These are phyloP conservation scores for Rhysida immarginata DNA, from an alignment of 1,140 invertebrate species.

Conservation along the genomic window DNA sequence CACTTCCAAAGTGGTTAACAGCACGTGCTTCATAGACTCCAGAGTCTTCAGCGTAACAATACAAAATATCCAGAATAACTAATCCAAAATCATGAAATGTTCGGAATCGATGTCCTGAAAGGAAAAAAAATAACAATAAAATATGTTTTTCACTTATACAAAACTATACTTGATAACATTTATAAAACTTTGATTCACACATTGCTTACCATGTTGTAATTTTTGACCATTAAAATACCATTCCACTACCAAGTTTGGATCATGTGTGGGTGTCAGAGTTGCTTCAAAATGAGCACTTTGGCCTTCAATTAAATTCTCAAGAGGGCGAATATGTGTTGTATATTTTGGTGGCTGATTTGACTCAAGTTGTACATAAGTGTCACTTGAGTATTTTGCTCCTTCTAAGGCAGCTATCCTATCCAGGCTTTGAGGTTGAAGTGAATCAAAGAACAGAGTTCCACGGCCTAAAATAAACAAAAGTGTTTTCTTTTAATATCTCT, in stretches of 20 bases:
- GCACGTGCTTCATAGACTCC: constrained; percentile 84
- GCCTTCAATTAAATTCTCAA: constrained; percentile 70
- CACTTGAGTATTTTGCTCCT: constrained; percentile 33
- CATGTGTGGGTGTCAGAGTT: constrained; percentile 69
- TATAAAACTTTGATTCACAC: not conserved
- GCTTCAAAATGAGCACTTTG: constrained; percentile 88
- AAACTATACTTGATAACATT: not conserved
- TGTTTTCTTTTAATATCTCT: too few species aligned
- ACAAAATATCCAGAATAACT: constrained; percentile 88
- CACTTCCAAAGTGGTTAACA: constrained; percentile 77
- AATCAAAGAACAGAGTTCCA: constrained; percentile 79
- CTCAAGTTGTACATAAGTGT: constrained; percentile 40
- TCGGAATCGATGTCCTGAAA: constrained; percentile 80
- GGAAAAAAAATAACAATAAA: constrained; percentile 13
- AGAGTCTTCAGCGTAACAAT: constrained; percentile 93
- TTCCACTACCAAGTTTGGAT: constrained; percentile 83
- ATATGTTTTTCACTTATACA: not conserved
- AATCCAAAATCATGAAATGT: constrained; percentile 95
- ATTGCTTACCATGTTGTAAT: constrained; percentile 35
- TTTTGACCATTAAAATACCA: constrained; percentile 92
- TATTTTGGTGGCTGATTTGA: constrained; percentile 65
- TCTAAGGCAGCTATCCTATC: constrained; percentile 80
- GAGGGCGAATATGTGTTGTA: constrained; percentile 66
- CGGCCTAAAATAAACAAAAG: constrained; percentile 26
- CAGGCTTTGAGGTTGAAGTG: constrained; percentile 83